These are phyloP conservation scores for Neoniphon sammara DNA, from an alignment of 2,797 vertebrate species.

Conservation along the genomic window DNA sequence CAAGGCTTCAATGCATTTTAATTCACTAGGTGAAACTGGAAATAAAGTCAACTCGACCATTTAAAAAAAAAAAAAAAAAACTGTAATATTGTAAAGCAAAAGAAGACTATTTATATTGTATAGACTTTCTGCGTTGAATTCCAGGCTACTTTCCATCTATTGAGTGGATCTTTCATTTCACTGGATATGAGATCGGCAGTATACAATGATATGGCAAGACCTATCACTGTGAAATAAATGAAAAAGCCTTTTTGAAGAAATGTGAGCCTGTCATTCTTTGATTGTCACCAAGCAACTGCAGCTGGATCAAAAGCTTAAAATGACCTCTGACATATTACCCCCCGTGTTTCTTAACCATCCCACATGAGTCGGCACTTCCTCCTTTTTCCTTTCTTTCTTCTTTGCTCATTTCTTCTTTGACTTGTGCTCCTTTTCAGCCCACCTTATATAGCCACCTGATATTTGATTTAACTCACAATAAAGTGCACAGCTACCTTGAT, in stretches of 20 bases:
- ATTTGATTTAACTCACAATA: not conserved
- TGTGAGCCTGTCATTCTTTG: slow-evolving; percentile 40
- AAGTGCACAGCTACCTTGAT: not conserved
- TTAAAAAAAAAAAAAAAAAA: slow-evolving; percentile 1
- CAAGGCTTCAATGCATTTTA: slow-evolving; percentile 20
- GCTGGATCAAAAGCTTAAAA: slow-evolving; percentile 21
- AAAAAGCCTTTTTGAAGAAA: slow-evolving; percentile 45
- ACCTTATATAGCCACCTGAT: not conserved
- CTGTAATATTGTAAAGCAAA: not conserved
- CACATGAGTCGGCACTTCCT: not conserved
- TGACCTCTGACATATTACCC: slow-evolving; percentile 17
- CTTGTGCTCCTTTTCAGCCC: not conserved
- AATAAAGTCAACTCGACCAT: slow-evolving; percentile 13
- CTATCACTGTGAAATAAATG: slow-evolving; percentile 50
- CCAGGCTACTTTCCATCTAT: slow-evolving; percentile 32
- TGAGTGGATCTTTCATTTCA: slow-evolving; percentile 51
- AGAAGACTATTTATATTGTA: not conserved
- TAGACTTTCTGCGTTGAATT: slow-evolving; percentile 47
- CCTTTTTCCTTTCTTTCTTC: not conserved
- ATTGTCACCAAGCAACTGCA: slow-evolving; percentile 38
- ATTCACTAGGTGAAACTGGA: slow-evolving; percentile 15
- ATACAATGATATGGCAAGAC: slow-evolving; percentile 42
- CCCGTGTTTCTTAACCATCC: slow-evolving; percentile 1
- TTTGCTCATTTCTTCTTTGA: not conserved
- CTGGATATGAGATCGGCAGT: slow-evolving; percentile 38